phyloP scores from a whole-genome alignment of 2,888 invertebrate genomes.

The Diplolepis rosae region DNA sequence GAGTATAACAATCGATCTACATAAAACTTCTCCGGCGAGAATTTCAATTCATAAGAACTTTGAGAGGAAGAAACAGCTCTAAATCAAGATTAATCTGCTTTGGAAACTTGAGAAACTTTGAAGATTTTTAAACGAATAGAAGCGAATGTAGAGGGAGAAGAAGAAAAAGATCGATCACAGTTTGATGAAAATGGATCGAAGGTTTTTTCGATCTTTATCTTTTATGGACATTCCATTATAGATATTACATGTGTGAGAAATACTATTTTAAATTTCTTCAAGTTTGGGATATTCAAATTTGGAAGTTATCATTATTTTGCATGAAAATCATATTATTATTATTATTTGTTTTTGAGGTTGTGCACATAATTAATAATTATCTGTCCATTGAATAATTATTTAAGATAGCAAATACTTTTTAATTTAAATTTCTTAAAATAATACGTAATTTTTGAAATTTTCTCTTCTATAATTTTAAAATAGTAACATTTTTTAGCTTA shows the following conservation, averaged over 20 bases:
- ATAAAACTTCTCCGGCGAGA: neutral
- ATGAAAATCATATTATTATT: too few relatives aligned
- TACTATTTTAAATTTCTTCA: neutral
- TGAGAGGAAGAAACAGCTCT: neutral
- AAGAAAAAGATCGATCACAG: constrained; percentile 33
- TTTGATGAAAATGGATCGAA: neutral
- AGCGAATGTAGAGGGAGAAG: neutral
- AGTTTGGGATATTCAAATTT: too few relatives aligned
- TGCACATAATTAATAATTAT: too few relatives aligned
- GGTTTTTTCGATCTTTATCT: constrained; percentile 1
- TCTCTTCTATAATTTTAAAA: too few relatives aligned
- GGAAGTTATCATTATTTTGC: too few relatives aligned
- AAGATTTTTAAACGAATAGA: neutral
- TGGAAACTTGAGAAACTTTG: constrained; percentile 1
- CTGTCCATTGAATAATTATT: too few relatives aligned
- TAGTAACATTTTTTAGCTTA: too few relatives aligned
- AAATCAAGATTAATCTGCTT: constrained; percentile 19
- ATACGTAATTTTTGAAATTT: too few relatives aligned
- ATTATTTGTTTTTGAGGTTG: too few relatives aligned
- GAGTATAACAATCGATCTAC: neutral
- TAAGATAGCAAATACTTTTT: too few relatives aligned
- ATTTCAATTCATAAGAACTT: constrained; percentile 2
- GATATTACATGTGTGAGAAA: neutral
- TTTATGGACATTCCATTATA: neutral
- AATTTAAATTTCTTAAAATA: too few relatives aligned